A percentile compares a stretch with the other conserved stretches of the same genome.
Evolutionary conservation across 2,888 invertebrate genomes (phyloP).

Genomic region (Amphipoea lucens): DNA sequence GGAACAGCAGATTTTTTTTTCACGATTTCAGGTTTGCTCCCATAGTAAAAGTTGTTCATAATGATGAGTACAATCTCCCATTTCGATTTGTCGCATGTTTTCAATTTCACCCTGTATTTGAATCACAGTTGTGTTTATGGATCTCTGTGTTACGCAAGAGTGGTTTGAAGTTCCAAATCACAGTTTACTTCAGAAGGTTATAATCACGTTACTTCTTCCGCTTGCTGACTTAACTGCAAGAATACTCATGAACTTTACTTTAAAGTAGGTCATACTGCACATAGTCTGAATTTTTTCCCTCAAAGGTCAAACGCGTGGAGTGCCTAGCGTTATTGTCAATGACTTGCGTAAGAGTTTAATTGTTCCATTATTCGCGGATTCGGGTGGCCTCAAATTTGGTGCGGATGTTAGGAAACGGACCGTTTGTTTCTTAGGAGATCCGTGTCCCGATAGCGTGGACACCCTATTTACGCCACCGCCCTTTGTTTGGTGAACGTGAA

Average conservation of each 20-base stretch:
- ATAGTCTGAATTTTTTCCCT: conserved; percentile 53
- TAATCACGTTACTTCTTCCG: conserved; percentile 16
- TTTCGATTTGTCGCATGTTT: too few relatives aligned
- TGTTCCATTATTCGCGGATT: conserved; percentile 75
- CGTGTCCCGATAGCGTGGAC: conserved; percentile 65
- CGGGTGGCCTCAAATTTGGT: conserved; percentile 68
- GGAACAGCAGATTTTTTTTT: too few relatives aligned
- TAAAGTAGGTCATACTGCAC: conserved; percentile 48
- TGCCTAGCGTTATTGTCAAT: conserved; percentile 72
- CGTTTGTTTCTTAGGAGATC: conserved; percentile 66
- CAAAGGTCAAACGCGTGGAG: conserved; percentile 64
- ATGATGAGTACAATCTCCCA: too few relatives aligned
- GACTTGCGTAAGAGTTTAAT: conserved; percentile 75
- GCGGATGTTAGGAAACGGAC: conserved; percentile 75
- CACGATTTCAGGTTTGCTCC: too few relatives aligned
- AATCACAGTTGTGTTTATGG: background rate
- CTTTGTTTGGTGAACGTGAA: conserved; percentile 60
- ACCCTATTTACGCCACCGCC: conserved; percentile 64
- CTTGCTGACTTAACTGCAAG: conserved; percentile 6
- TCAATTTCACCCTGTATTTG: too few relatives aligned
- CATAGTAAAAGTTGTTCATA: too few relatives aligned
- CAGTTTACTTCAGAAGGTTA: too few relatives aligned
- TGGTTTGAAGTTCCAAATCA: background rate
- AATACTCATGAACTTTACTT: conserved; percentile 48
- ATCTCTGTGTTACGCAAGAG: background rate